These are phyloP conservation scores for Chionis minor DNA, from an alignment of 2,113 vertebrate species.

Conservation along the genomic window DNA sequence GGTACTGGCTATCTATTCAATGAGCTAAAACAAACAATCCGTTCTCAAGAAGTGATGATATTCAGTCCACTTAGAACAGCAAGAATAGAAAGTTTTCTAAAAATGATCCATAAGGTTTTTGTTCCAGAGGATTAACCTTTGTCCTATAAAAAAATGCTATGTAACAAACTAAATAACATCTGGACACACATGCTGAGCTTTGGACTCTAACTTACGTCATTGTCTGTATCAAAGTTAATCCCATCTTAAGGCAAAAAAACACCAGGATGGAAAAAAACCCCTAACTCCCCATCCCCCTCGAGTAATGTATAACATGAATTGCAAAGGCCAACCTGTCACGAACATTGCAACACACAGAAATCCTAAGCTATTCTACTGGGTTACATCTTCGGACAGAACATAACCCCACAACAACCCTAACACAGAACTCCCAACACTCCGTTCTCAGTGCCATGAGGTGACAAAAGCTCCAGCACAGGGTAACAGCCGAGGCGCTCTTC, in stretches of 20 bases:
- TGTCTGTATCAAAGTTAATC: not conserved
- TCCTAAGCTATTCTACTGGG: accelerated
- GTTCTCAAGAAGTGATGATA: not conserved
- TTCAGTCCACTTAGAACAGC: not conserved
- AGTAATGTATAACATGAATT: accelerated
- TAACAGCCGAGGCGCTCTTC: accelerated
- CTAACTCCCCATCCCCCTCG: accelerated
- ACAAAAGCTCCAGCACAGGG: too few species aligned
- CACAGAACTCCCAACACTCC: accelerated
- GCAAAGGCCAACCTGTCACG: not conserved
- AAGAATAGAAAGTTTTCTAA: not conserved
- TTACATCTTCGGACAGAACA: not conserved
- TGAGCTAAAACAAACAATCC: not conserved
- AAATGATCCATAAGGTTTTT: not conserved
- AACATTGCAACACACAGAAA: not conserved
- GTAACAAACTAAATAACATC: not conserved
- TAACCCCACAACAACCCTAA: accelerated
- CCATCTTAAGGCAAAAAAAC: not conserved
- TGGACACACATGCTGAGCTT: not conserved
- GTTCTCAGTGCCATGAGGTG: accelerated
- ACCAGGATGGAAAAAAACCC: not conserved
- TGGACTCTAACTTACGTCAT: not conserved
- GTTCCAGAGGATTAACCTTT: not conserved
- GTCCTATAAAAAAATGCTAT: not conserved
- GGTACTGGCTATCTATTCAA: too few species aligned